Percentiles rank a stretch among this genome's conserved stretches.
These are phyloP conservation scores for Sebastolobus alascanus DNA, from an alignment of 2,797 vertebrate genomes.

Conservation along the genomic window DNA sequence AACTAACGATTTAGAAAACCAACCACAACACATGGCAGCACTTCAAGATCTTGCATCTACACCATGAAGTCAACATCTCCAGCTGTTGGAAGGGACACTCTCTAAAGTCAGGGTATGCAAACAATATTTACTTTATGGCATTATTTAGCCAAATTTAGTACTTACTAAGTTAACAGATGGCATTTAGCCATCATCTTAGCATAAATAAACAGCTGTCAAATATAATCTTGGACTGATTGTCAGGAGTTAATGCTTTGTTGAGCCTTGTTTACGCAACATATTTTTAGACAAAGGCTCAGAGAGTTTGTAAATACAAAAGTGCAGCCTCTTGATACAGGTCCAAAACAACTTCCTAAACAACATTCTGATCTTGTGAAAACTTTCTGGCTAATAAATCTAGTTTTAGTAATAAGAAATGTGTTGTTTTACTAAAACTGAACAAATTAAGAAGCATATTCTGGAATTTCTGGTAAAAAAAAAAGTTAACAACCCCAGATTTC, in stretches of 20 bases:
- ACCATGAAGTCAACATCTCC: conserved; percentile 38
- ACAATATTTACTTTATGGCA: conserved; percentile 35
- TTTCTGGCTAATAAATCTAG: not conserved
- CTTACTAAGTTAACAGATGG: conserved; percentile 28
- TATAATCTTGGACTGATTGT: conserved; percentile 14
- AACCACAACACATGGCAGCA: conserved; percentile 50
- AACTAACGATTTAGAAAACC: conserved; percentile 47
- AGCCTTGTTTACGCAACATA: conserved; percentile 22
- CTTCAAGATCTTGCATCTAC: conserved; percentile 46
- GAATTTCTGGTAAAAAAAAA: not conserved
- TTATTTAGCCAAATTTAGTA: conserved; percentile 29
- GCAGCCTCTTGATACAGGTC: conserved; percentile 3
- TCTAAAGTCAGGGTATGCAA: conserved; percentile 16
- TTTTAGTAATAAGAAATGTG: not conserved
- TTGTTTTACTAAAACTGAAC: conserved; percentile 4
- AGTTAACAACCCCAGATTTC: not conserved
- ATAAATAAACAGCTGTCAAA: conserved; percentile 40
- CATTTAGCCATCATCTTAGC: conserved; percentile 10
- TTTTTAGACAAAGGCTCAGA: conserved; percentile 27
- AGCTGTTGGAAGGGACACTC: conserved; percentile 14
- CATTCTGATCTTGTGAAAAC: conserved; percentile 8
- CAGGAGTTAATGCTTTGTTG: conserved; percentile 20
- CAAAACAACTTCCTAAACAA: not conserved
- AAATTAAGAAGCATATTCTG: not conserved
- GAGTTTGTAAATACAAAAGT: conserved; percentile 9